Evolutionary conservation across 2,113 vertebrate species (phyloP), one percentile per base, ranked within the genome.

Genomic region (Alouatta palliata): DNA sequence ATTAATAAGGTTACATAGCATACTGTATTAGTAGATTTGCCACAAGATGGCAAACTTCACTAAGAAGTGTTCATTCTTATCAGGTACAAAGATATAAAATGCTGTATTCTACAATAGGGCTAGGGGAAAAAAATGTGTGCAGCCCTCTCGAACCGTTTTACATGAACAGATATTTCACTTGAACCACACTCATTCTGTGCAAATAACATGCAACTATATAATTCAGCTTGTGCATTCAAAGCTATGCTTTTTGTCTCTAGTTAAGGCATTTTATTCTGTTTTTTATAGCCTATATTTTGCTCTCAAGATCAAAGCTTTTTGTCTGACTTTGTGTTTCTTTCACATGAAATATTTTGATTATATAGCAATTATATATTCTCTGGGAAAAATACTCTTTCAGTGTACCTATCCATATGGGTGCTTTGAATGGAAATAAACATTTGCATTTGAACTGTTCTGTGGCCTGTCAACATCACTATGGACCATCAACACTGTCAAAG

Each of bases 1-100:
- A 25, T 75, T 35, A 77, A 64, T 86, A 97, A 93, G 0, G 21
- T 27, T 85, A 27, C 49, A 37, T 30, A 54, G 1, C 37, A 85
- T 25, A 11, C 43, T 16, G 2, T 17, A 25, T 25, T 94, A 47
- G 35, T 11, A 43, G 64, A 96, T 82, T 96, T 91, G 19, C 99
- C 99, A 98, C 98, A 98, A 98, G 99, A 96, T 99, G 98, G 99
- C 99, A 98, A 98, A 95, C 98, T 99, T 96, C 16, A 84, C 90
- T 96, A 97, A 97, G 76, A 89, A 92, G 76, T 98, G 56, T 23
- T 91, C 73, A 52, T 37, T 32, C 54, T 93, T 90, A 30, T 8
- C 87, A 94, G 80, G 47, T 94, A 76, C 92, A 87, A 94, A 70
- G 40, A 75, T 1, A 3, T 19, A 0, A 45, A 80, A 82, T 81